These are phyloP conservation scores for Syngnathus floridae DNA, from an alignment of 2,113 vertebrate species.

Conservation along the genomic window DNA sequence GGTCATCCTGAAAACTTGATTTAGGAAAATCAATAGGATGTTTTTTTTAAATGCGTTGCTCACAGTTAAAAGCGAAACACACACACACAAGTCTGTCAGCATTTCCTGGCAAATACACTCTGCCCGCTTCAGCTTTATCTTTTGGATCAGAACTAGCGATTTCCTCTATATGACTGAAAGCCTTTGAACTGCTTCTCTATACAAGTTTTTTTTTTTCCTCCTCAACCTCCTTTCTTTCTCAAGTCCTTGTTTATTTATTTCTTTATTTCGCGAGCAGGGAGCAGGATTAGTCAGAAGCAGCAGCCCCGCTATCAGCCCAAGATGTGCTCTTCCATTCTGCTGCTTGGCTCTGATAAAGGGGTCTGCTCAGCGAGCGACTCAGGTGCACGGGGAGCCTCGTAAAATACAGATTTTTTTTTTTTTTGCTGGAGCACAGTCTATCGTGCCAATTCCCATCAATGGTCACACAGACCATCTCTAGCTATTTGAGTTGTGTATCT, in stretches of 20 bases:
- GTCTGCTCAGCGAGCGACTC: slow-evolving; percentile 55
- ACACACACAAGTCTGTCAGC: slow-evolving; percentile 10
- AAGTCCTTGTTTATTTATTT: slow-evolving; percentile 56
- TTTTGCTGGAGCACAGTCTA: slow-evolving; percentile 24
- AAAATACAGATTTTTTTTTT: slow-evolving; percentile 60
- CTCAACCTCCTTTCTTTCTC: slow-evolving; percentile 32
- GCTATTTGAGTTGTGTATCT: slow-evolving; percentile 1
- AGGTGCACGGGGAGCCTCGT: slow-evolving; percentile 52
- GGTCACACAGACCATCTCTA: slow-evolving; percentile 26
- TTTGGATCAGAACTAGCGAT: slow-evolving; percentile 48
- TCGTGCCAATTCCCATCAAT: slow-evolving; percentile 57
- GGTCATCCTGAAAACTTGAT: slow-evolving; percentile 57
- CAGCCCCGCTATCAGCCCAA: slow-evolving; percentile 57
- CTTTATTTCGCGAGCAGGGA: slow-evolving; percentile 53
- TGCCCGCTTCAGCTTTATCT: slow-evolving; percentile 41
- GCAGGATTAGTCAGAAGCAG: slow-evolving; percentile 59
- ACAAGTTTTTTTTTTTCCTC: slow-evolving; percentile 36
- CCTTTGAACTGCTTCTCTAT: slow-evolving; percentile 51
- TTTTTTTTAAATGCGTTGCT: slow-evolving; percentile 40
- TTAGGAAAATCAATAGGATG: slow-evolving; percentile 60
- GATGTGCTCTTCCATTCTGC: slow-evolving; percentile 67
- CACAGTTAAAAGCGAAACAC: slow-evolving; percentile 1
- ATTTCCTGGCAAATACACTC: slow-evolving; percentile 29
- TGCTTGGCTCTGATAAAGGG: slow-evolving; percentile 67
- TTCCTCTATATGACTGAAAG: slow-evolving; percentile 46